phyloP scores from a whole-genome alignment of 1,140 invertebrate genomes.

The Cepaea nemoralis region DNA sequence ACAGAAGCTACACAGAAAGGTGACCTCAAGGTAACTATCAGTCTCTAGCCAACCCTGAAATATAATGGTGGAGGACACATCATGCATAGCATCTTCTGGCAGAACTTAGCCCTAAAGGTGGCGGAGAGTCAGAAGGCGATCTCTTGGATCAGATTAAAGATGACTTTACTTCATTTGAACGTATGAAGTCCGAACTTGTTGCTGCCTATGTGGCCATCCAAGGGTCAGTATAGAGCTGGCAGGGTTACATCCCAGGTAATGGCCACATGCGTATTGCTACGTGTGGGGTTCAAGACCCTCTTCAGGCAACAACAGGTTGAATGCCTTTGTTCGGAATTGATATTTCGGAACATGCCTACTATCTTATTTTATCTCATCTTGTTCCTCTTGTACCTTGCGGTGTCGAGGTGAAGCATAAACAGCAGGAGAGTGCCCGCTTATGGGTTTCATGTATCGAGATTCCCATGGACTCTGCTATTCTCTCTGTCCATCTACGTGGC shows the following conservation, averaged over 20 bases:
- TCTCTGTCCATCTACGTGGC: too few species aligned
- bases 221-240: conserved; percentile 99
- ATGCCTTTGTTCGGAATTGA: conserved; percentile 98
- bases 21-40: conserved; percentile 84
- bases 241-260: conserved; percentile 88
- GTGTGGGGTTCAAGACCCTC: conserved; percentile 97
- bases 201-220: conserved; percentile 89
- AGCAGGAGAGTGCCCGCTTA: too few species aligned
- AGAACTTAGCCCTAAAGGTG: conserved; percentile 87
- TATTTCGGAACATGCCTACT: conserved; percentile 99
- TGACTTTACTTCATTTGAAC: conserved; percentile 90
- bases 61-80: conserved; percentile 99
- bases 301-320: conserved; percentile 92
- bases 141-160: conserved; percentile 79
- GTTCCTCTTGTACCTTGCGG: too few species aligned
- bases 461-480: too few species aligned
- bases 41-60: conserved; percentile 85
- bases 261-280: conserved; percentile 86
- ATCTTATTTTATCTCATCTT: too few species aligned
- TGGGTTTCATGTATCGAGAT: too few species aligned
- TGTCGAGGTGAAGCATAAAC: too few species aligned
- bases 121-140: conserved; percentile 83
- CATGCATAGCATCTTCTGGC: conserved; percentile 99
- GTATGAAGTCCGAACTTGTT: conserved; percentile 87
- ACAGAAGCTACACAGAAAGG: conserved; percentile 79